These are phyloP conservation scores for Physocephala rufipes DNA, from an alignment of 2,888 invertebrate species.

Conservation along the genomic window DNA sequence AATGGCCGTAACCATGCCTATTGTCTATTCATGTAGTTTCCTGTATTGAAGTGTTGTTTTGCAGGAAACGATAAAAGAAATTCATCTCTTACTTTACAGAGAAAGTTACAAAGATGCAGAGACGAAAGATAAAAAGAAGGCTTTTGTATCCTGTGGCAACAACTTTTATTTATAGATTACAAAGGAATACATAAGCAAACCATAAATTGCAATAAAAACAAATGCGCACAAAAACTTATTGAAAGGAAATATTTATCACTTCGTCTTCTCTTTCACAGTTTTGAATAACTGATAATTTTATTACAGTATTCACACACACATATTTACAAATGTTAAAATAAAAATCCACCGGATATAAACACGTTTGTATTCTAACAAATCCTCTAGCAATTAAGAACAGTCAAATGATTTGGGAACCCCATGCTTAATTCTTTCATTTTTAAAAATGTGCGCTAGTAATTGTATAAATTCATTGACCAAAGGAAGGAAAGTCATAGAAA, in stretches of 20 bases:
- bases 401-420: too few relatives aligned
- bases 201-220: neutral
- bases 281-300: conserved; percentile 3
- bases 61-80: neutral
- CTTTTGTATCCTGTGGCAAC: neutral
- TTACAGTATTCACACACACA: neutral
- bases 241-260: too few relatives aligned
- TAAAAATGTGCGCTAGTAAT: too few relatives aligned
- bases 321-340: neutral
- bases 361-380: too few relatives aligned
- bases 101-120: too few relatives aligned
- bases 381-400: too few relatives aligned
- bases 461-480: neutral
- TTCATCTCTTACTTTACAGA: too few relatives aligned
- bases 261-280: neutral
- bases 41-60: too few relatives aligned
- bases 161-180: neutral
- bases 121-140: neutral
- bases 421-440: too few relatives aligned
- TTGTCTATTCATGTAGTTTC: too few relatives aligned
- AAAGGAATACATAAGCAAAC: too few relatives aligned
- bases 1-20: too few relatives aligned
- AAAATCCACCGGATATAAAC: neutral
- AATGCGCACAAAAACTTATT: neutral
- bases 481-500: neutral